Evolutionary conservation across 2,113 vertebrate species (phyloP), one percentile per base, ranked within the genome.

Genomic region (Apistogramma diplotaenia): DNA sequence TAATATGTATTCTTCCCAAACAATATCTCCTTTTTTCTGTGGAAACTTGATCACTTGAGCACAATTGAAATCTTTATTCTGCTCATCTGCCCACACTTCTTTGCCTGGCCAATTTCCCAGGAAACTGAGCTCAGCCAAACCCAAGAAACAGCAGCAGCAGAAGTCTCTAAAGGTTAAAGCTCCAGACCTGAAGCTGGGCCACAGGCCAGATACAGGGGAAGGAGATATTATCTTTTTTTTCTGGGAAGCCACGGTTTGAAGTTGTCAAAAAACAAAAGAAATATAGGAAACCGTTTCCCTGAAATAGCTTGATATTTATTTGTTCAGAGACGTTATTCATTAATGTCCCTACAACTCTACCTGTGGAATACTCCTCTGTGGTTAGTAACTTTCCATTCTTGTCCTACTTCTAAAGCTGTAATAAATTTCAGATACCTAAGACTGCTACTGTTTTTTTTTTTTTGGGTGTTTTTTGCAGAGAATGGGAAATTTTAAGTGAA

Each of bases 61-160:
- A 67, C 74, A 79, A 78, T 74, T 59, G 65, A 81, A 79, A 60
- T 84, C 73, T 77, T 81, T 49, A 78, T 85, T 29, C 59, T 79
- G 57, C 60, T 85, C 78, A 60, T 90, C 91, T 78, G 60, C 87
- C 84, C 83, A 87, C 88, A 61, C 62, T 33, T 65, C 21, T 81
- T 54, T 37, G 56, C 72, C 80, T 93, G 87, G 89, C 71, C 83
- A 55, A 49, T 82, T 89, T 92, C 87, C 89, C 83, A 86, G 90
- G 55, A 23, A 40, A 33, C 53, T 59, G 67, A 33, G 65, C 81
- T 79, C 74, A 9, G 83, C 87, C 92, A 88, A 86, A 87, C 78
- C 78, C 21, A 51, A 86, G 80, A 85, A 87, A 74, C 82, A 90
- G 89, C 88, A 85, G 82, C 82, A 90, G 76, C 56, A 62, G 72